phyloP scores from a whole-genome alignment of 2,888 invertebrate genomes.

The Bedellia somnulentella region DNA sequence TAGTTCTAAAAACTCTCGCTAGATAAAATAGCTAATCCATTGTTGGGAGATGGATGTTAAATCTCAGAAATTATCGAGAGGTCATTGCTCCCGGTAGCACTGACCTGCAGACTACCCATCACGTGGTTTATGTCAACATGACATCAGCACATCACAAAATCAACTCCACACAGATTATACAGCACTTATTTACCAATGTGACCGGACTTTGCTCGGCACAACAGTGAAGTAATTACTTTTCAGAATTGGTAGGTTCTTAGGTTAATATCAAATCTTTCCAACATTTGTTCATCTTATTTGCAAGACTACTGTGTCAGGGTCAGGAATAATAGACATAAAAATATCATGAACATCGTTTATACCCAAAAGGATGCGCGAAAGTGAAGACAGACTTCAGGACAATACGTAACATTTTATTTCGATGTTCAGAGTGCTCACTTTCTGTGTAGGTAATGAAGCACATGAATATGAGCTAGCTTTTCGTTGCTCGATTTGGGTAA shows the following conservation, averaged over 20 bases:
- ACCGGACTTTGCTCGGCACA: no score
- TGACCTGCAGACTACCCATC: constrained; percentile 18
- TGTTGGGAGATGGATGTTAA: background rate
- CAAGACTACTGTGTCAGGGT: background rate
- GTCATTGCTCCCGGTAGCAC: constrained; percentile 8
- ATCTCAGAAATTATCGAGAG: constrained; percentile 1
- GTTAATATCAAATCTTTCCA: background rate
- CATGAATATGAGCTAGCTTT: no score
- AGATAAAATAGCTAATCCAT: background rate
- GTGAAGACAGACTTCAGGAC: no score
- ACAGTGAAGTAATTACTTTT: background rate
- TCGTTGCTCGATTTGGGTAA: no score
- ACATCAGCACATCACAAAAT: background rate
- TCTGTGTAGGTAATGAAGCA: no score
- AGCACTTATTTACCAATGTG: background rate
- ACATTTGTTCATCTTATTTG: background rate
- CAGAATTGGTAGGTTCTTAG: background rate
- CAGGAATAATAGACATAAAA: background rate
- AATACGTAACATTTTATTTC: no score
- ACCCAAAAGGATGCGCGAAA: no score
- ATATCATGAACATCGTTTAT: no score
- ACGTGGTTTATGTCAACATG: constrained; percentile 15
- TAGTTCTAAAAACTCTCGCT: background rate
- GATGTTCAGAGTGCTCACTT: no score
- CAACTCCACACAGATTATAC: background rate